A percentile compares a stretch with the other conserved stretches of the same genome.
phyloP scores from a whole-genome alignment of 35 echinoderm and acorn worm genomes.

The Heliocidaris tuberculata region DNA sequence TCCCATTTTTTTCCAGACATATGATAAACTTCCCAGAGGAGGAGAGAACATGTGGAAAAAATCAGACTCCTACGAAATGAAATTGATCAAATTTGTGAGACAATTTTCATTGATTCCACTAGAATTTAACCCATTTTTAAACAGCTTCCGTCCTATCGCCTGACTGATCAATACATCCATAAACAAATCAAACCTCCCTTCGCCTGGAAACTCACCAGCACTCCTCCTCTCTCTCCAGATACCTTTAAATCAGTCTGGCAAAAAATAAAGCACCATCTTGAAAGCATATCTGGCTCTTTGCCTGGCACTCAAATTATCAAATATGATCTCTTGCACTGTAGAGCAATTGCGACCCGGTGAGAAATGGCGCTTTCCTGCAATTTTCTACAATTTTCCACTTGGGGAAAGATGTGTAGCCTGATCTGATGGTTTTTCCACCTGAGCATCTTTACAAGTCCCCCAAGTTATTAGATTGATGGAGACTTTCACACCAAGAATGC shows the following conservation, averaged over 20 bases:
- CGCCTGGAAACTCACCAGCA: background rate
- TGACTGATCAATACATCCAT: background rate
- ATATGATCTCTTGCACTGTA: background rate
- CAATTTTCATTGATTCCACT: background rate
- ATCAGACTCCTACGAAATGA: background rate
- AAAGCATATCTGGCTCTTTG: background rate
- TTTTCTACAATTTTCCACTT: slow-evolving; percentile 40
- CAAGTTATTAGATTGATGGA: background rate
- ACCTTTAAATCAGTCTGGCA: background rate
- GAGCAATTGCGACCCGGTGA: background rate
- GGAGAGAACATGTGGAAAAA: background rate
- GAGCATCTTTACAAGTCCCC: slow-evolving; percentile 12
- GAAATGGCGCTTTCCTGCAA: slow-evolving; percentile 24
- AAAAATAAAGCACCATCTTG: background rate
- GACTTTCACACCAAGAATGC: background rate
- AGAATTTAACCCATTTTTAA: background rate
- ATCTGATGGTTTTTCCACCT: slow-evolving; percentile 32
- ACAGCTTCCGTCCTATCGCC: background rate
- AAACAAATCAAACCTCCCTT: slow-evolving; percentile 2
- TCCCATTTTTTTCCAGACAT: background rate
- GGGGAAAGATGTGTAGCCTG: background rate
- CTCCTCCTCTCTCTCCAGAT: background rate
- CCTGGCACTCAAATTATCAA: background rate
- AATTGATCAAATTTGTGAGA: background rate
- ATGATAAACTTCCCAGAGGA: background rate